A percentile compares a stretch with the other conserved stretches of the same genome.
phyloP scores from a whole-genome alignment of 1,140 invertebrate species.

The Drosophila simulans region DNA sequence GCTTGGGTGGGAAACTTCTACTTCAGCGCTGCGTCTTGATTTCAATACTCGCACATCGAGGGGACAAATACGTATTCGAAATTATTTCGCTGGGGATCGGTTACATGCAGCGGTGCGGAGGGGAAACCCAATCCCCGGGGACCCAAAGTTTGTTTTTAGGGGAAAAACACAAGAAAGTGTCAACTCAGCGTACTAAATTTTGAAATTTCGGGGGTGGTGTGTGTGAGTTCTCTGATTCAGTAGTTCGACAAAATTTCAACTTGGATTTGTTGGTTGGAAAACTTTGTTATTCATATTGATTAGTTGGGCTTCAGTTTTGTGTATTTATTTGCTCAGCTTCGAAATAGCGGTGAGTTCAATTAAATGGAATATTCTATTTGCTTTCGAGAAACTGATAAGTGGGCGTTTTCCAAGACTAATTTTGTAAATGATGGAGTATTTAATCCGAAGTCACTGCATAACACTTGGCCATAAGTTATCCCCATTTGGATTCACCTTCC shows the following conservation, averaged over 20 bases:
- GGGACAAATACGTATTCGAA: constrained; percentile 16
- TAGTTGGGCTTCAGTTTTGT: constrained; percentile 5
- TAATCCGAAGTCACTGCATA: background rate
- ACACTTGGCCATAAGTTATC: background rate
- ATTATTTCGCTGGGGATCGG: constrained; percentile 27
- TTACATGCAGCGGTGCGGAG: constrained; percentile 13
- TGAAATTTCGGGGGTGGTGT: constrained; percentile 3
- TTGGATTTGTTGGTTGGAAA: constrained; percentile 7
- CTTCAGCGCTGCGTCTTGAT: constrained; percentile 12
- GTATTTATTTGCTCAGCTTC: constrained; percentile 4
- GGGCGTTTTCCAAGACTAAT: background rate
- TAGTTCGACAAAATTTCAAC: constrained; percentile 12
- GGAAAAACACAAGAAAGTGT: constrained; percentile 26
- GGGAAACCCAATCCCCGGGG: constrained; percentile 22
- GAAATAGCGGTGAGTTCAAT: background rate
- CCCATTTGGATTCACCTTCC: background rate
- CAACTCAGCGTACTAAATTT: background rate
- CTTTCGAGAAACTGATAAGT: background rate
- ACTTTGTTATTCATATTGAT: constrained; percentile 26
- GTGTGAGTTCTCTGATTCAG: background rate
- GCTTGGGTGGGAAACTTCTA: constrained; percentile 8
- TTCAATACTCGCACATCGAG: constrained; percentile 12
- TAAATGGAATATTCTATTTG: background rate
- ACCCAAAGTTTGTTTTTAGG: constrained; percentile 26
- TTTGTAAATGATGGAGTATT: background rate